Base-by-base conservation (phyloP, 2,797 vertebrate species). In the Malacoctenus gilli region DNA sequence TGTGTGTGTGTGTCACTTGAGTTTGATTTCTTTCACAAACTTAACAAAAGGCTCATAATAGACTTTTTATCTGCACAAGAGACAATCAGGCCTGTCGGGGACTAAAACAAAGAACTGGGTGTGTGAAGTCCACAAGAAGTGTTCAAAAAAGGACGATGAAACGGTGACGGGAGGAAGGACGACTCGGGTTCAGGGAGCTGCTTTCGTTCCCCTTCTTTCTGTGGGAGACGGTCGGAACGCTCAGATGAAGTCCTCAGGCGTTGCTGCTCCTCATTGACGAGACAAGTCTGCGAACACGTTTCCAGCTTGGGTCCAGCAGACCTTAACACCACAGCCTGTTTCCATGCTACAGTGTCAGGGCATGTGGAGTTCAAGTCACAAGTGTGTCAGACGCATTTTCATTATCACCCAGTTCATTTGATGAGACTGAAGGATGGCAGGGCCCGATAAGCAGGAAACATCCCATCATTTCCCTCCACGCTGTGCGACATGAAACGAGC, bases 11-110 rank as follows among this genome's bases (percentile, higher is more conserved):
- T 34, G 38, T 30, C 28, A 15, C 28, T 43, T 85, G 79, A 75
- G 56, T 79, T 77, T 84, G 72, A 85, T 63, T 75, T 68, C 43
- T 37, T 59, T 57, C 73, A 74, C 78, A 80, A 77, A 72, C 68
- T 76, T 76, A 61, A 71, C 61, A 75, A 55, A 59, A 60, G 56
- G 52, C 76, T 77, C 65, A 72, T 86, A 85, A 80, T 77, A 55
- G 54, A 75, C 59, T 75, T 59, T 75, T 84, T 87, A 82, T 87
- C 84, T 66, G 51, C 49, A 11, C 12, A 21, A 54, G 68, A 75
- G 59, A 85, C 80, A 75, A 79, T 76, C 59, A 77, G 52, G 51
- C 35, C 57, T 32, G 28, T 39, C 62, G 69, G 25, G 32, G 23
- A 47, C 44, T 56, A 69, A 76, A 67, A 49, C 69, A 81, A 77